Percentiles rank a stretch among this genome's conserved stretches.
Evolutionary conservation across 2,888 invertebrate species (phyloP).

Genomic region (Adelognathus sp.): DNA sequence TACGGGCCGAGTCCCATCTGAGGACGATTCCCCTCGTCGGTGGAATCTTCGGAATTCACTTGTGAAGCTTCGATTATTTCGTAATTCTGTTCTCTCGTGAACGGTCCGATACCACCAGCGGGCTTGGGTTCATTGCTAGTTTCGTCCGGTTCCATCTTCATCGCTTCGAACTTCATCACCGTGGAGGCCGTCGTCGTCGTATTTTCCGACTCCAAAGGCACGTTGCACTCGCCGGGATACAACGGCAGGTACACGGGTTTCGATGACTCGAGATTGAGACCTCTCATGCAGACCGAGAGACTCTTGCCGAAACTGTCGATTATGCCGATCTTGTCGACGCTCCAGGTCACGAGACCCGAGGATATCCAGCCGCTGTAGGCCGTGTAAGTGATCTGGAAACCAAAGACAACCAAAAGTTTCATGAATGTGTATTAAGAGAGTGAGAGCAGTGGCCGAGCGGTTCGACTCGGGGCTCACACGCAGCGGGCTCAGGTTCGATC

Average conservation of each 20-base stretch:
- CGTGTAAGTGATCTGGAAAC: conserved; percentile 90
- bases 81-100: conserved; percentile 75
- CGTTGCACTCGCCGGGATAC: conserved; percentile 89
- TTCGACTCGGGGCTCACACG: too few species aligned
- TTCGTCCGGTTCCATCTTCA: conserved; percentile 49
- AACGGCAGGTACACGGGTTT: conserved; percentile 88
- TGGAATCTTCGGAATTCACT: conserved; percentile 46
- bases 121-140: conserved; percentile 19
- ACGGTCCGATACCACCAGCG: conserved; percentile 70
- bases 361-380: conserved; percentile 96
- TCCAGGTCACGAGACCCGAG: conserved; percentile 90
- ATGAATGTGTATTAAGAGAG: not conserved
- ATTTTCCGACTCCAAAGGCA: conserved; percentile 82
- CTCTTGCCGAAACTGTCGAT: conserved; percentile 93
- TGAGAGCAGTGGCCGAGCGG: too few species aligned
- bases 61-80: conserved; percentile 66
- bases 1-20: conserved; percentile 75
- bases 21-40: conserved; percentile 59
- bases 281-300: conserved; percentile 90
- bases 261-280: conserved; percentile 88
- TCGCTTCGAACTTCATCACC: conserved; percentile 38
- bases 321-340: conserved; percentile 91
- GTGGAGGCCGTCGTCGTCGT: conserved; percentile 48
- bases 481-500: too few species aligned
- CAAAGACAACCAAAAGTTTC: conserved; percentile 76